phyloP scores from a whole-genome alignment of 2,113 vertebrate species.

The Tenebrosternarchus preto region DNA sequence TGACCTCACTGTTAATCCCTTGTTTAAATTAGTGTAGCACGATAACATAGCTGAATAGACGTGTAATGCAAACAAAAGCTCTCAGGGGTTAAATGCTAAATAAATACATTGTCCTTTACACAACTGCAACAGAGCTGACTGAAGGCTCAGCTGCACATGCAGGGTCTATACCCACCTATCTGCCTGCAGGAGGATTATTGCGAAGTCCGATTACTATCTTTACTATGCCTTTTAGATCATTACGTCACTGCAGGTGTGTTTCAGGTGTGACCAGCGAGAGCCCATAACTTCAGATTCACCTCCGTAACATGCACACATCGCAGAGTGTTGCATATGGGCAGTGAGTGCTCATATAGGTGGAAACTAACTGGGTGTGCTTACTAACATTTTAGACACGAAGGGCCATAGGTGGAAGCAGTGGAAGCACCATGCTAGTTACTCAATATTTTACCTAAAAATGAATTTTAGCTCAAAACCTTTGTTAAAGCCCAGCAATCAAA shows the following conservation, averaged over 20 bases:
- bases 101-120: slow-evolving; percentile 45
- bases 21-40: slow-evolving; percentile 49
- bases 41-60: slow-evolving; percentile 55
- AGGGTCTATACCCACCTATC: slow-evolving; percentile 41
- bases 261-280: not conserved
- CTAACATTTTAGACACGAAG: not conserved
- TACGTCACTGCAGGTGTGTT: slow-evolving; percentile 15
- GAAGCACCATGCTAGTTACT: not conserved
- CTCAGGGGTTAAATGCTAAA: slow-evolving; percentile 50
- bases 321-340: not conserved
- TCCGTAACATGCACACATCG: not conserved
- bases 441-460: no score
- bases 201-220: not conserved
- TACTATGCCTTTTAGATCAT: slow-evolving; percentile 15
- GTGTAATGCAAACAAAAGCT: slow-evolving; percentile 65
- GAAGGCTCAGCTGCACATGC: slow-evolving; percentile 7
- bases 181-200: slow-evolving; percentile 32
- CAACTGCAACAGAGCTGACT: slow-evolving; percentile 10
- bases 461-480: no score
- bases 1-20: slow-evolving; percentile 64
- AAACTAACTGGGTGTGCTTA: not conserved
- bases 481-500: not conserved
- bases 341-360: not conserved
- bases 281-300: not conserved
- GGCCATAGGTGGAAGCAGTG: not conserved